Evolutionary conservation across 2,888 invertebrate genomes (phyloP).

Genomic region (Steinernema scapterisci): DNA sequence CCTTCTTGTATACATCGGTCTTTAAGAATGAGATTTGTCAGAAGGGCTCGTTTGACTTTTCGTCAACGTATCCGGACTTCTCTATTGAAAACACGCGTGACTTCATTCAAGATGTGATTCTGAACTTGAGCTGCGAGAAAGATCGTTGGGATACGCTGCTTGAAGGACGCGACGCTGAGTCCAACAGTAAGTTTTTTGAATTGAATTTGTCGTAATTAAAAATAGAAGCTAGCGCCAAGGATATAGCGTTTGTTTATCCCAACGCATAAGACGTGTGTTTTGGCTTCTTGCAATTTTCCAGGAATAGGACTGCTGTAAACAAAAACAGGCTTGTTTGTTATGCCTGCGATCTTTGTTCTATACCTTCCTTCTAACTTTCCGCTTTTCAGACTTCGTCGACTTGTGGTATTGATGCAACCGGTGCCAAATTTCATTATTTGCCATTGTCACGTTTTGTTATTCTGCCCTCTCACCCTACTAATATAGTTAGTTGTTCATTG

Average conservation of each 20-base stretch:
- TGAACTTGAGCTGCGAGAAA: slow-evolving; percentile 15
- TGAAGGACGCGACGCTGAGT: slow-evolving; percentile 21
- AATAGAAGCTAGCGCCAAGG: too few species aligned
- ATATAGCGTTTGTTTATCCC: too few species aligned
- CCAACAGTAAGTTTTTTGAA: background rate
- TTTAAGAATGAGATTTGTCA: slow-evolving; percentile 11
- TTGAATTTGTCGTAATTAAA: too few species aligned
- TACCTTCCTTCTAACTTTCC: background rate
- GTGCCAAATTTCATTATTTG: too few species aligned
- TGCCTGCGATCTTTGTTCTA: too few species aligned
- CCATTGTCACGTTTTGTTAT: background rate
- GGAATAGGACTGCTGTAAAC: too few species aligned
- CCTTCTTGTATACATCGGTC: background rate
- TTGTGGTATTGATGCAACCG: slow-evolving; percentile 10
- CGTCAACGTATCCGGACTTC: background rate
- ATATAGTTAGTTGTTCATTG: background rate
- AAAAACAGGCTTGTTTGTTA: too few species aligned
- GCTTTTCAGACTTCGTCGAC: slow-evolving; percentile 19
- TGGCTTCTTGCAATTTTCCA: too few species aligned
- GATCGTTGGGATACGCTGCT: slow-evolving; percentile 21
- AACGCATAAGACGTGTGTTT: too few species aligned
- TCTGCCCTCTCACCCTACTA: background rate
- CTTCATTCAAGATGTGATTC: slow-evolving; percentile 26
- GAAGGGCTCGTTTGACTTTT: slow-evolving; percentile 1
- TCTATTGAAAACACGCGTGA: slow-evolving; percentile 16